phyloP scores from a whole-genome alignment of 1,140 invertebrate species.

The Anadara kagoshimensis region DNA sequence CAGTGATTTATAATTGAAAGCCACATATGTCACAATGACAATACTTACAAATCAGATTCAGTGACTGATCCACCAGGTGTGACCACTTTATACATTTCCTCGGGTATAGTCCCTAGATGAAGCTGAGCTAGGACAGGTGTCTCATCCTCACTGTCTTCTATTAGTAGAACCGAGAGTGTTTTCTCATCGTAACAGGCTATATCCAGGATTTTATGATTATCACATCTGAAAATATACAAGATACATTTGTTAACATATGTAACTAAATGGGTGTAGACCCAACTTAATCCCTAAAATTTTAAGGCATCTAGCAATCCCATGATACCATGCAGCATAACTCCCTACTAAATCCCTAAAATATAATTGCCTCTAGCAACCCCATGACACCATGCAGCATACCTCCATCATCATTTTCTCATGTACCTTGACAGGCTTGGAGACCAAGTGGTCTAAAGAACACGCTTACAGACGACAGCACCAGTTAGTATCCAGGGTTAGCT shows the following conservation, averaged over 20 bases:
- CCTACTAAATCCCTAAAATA: too few relatives aligned
- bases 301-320: too few relatives aligned
- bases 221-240: slow-evolving; percentile 38
- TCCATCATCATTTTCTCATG: too few relatives aligned
- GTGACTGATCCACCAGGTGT: slow-evolving; percentile 32
- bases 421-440: too few relatives aligned
- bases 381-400: too few relatives aligned
- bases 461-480: too few relatives aligned
- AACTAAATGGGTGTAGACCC: neutral
- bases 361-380: too few relatives aligned
- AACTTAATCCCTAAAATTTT: too few relatives aligned
- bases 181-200: slow-evolving; percentile 88
- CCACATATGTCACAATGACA: neutral
- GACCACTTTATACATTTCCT: slow-evolving; percentile 39
- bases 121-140: slow-evolving; percentile 68
- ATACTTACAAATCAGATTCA: slow-evolving; percentile 43
- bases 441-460: too few relatives aligned
- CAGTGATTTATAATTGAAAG: too few relatives aligned
- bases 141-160: slow-evolving; percentile 55
- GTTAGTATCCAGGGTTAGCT: too few relatives aligned
- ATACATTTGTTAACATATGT: neutral
- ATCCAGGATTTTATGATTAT: slow-evolving; percentile 75
- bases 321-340: too few relatives aligned
- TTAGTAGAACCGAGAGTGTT: slow-evolving; percentile 83
- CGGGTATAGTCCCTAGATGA: slow-evolving; percentile 45